These are phyloP conservation scores for Cotesia chilonis DNA, from an alignment of 1,140 invertebrate genomes.

Conservation along the genomic window DNA sequence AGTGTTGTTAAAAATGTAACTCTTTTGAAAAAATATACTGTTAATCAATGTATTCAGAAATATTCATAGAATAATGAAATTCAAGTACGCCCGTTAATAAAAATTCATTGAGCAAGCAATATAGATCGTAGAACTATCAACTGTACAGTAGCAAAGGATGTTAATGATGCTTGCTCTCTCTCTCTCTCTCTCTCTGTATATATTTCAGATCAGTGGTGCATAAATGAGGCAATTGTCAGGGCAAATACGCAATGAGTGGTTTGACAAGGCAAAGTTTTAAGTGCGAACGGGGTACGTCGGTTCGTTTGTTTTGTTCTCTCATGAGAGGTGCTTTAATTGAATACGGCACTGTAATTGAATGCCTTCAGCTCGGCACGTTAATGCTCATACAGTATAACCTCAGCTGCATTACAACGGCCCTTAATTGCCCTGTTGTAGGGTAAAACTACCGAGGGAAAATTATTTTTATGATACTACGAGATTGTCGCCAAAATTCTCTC, in stretches of 20 bases:
- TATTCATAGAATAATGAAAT: too few species aligned
- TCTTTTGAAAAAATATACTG: too few species aligned
- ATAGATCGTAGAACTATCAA: too few species aligned
- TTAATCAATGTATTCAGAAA: too few species aligned
- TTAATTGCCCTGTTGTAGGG: conserved; percentile 15
- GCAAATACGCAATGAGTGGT: neutral
- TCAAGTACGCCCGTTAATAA: too few species aligned
- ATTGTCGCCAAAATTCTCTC: neutral
- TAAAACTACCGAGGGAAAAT: conserved; percentile 7
- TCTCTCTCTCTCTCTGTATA: too few species aligned
- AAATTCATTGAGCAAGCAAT: too few species aligned
- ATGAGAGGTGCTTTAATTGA: conserved; percentile 29
- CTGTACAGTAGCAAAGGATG: too few species aligned
- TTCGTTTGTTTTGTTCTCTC: conserved; percentile 28
- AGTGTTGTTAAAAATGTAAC: too few species aligned
- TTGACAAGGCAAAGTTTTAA: conserved; percentile 11
- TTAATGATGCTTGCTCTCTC: too few species aligned
- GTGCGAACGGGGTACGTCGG: conserved; percentile 16
- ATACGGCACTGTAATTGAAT: conserved; percentile 33
- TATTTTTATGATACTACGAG: neutral
- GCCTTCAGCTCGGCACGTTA: conserved; percentile 30
- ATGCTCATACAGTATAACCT: conserved; percentile 28
- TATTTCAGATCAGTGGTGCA: neutral
- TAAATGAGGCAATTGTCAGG: neutral
- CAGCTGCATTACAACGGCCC: conserved; percentile 9